Base-by-base conservation (phyloP, 2,888 invertebrate genomes). In the Caenorhabditis wallacei region DNA sequence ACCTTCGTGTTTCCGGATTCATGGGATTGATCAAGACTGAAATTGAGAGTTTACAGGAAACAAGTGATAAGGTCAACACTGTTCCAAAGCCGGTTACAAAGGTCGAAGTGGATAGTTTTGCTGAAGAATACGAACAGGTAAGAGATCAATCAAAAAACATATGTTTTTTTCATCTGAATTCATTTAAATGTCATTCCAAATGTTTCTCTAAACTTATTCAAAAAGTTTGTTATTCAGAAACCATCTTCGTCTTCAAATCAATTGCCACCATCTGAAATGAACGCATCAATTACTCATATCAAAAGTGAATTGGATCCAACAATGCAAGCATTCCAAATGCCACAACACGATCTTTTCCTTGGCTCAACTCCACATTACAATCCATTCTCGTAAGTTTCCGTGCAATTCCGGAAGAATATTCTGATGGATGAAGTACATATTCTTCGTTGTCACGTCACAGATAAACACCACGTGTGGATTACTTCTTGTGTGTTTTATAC, bases 301-400 rank as follows among this genome's bases (percentile, higher is more conserved):
- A 80, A 80, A 59, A 74, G 40, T 35, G 80, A 80, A 46, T 37
- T 80, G 46, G 80, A 80, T 24, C 53, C 68, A 22, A 43, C 64
- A 35, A 66, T 71, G 64, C 26, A 66, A 35, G 66, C 71, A 22
- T 76, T 76, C 48, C 68, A 56, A 53, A 71, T 71, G 71, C 63
- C 64, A 20, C 79, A 18, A 20, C 54, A 76, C 68, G 76, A 76
- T 57, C 69, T 69, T 20, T 61, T 76, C 68, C 53, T 76, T 10
- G 59, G 46, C 22, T 24, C 63, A 16, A 13, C 64, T 13, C 66
- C 66, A 10, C 75, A 76, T 30, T 69, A 72, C 69, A 70, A 64
- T 53, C 66, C 75, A 30, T 76, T 76, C 76, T 13, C 76, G 76
- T 76, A 53, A 76, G 76, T 76, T 51, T 76, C 40, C 71, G 70